phyloP scores from a whole-genome alignment of 1,140 invertebrate species.

The Notospermus geniculatus region DNA sequence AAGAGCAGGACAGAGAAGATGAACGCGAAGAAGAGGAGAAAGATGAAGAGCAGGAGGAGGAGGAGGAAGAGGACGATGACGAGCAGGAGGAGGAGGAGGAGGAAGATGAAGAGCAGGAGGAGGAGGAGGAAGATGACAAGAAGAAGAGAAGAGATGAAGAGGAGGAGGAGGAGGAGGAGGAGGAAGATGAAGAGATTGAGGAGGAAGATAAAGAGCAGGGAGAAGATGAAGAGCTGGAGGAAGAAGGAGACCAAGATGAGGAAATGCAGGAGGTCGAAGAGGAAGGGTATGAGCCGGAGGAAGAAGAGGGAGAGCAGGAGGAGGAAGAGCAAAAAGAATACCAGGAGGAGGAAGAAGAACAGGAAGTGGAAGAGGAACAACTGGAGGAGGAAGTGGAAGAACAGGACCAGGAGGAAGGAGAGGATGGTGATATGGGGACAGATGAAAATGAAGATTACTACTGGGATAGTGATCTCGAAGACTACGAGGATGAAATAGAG shows the following conservation, averaged over 20 bases:
- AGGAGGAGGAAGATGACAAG: constrained; percentile 67
- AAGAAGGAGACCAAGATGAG: constrained; percentile 58
- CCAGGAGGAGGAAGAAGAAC: constrained; percentile 11
- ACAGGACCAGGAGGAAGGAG: constrained; percentile 7
- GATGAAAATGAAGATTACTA: constrained; percentile 27
- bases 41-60: constrained; percentile 16
- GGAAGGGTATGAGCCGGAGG: not conserved
- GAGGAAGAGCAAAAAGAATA: constrained; percentile 27
- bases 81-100: constrained; percentile 8
- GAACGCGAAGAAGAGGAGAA: constrained; percentile 63
- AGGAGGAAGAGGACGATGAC: constrained; percentile 13
- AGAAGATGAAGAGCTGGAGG: constrained; percentile 60
- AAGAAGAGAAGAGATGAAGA: constrained; percentile 56
- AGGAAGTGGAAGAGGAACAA: constrained; percentile 11
- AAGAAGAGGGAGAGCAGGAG: constrained; percentile 17
- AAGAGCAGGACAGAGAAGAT: constrained; percentile 56
- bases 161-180: constrained; percentile 62
- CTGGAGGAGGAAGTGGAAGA: constrained; percentile 30
- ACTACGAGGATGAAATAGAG: constrained; percentile 55
- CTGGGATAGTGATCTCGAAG: constrained; percentile 64
- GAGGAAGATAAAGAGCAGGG: constrained; percentile 66
- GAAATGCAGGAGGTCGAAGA: constrained; percentile 27
- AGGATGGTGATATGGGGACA: constrained; percentile 11
- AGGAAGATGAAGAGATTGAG: constrained; percentile 36
- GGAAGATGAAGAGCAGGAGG: constrained; percentile 14